These are phyloP conservation scores for Porites divaricata DNA, from an alignment of 92 coral and sea anemone species.

Conservation along the genomic window DNA sequence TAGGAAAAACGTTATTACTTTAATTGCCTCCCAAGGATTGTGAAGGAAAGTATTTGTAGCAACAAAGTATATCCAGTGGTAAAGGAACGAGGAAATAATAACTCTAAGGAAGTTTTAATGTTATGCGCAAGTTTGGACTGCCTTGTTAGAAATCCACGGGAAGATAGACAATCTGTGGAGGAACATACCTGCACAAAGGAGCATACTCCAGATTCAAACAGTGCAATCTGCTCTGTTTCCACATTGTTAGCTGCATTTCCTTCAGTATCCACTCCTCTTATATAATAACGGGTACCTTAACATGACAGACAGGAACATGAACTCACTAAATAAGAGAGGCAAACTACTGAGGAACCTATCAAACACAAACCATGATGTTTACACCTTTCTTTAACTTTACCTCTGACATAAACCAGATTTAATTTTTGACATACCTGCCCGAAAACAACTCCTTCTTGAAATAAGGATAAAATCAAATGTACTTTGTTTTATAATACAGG, in stretches of 20 bases:
- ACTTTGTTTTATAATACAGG: constrained; percentile 87
- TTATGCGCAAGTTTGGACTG: too few species aligned
- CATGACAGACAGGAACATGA: not conserved
- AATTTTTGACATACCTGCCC: constrained; percentile 80
- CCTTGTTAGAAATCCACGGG: too few species aligned
- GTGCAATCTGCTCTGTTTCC: constrained; percentile 94
- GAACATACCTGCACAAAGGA: constrained; percentile 88
- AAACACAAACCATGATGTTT: too few species aligned
- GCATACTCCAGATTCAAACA: constrained; percentile 69
- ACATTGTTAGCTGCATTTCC: constrained; percentile 98
- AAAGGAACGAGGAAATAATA: too few species aligned
- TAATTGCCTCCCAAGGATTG: too few species aligned
- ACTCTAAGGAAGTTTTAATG: too few species aligned
- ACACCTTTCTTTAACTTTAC: not conserved
- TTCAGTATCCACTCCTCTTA: constrained; percentile 90
- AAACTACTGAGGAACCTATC: too few species aligned
- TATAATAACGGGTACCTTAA: constrained; percentile 87
- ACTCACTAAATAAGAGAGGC: not conserved
- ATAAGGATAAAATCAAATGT: constrained; percentile 89
- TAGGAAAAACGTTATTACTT: too few species aligned
- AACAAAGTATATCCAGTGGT: too few species aligned
- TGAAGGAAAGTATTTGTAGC: too few species aligned
- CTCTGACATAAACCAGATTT: not conserved
- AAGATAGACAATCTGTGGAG: not conserved
- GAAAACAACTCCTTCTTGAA: constrained; percentile 95